Percentiles rank a stretch among this genome's conserved stretches.
These are phyloP conservation scores for Falco naumanni DNA, from an alignment of 2,797 vertebrate genomes.

Conservation along the genomic window DNA sequence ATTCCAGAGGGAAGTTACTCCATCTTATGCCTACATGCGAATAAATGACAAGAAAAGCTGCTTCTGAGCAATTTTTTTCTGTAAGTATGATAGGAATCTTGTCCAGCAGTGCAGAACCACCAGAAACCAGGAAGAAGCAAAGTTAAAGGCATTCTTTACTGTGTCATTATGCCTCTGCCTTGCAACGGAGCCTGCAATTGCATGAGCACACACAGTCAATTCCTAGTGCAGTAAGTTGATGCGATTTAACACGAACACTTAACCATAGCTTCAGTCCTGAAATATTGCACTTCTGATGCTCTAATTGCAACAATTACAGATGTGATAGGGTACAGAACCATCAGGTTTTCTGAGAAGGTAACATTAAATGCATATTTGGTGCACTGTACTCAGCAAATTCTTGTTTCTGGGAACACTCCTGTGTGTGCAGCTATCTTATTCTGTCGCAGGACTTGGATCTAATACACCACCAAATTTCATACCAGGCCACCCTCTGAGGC, in stretches of 20 bases:
- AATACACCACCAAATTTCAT: neutral
- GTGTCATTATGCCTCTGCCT: neutral
- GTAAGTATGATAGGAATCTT: neutral
- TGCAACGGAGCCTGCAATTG: neutral
- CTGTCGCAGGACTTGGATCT: neutral
- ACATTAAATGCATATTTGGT: neutral
- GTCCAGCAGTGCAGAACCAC: neutral
- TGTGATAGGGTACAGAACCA: accelerated
- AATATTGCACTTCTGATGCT: neutral
- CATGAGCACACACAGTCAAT: neutral
- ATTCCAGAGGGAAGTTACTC: neutral
- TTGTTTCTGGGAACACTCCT: neutral
- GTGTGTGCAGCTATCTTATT: neutral
- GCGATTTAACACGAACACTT: neutral
- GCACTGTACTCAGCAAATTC: neutral
- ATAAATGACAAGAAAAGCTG: neutral
- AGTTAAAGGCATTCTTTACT: neutral
- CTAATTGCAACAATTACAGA: neutral
- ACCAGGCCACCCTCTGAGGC: neutral
- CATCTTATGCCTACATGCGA: neutral
- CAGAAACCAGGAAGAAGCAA: neutral
- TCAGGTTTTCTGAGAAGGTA: neutral
- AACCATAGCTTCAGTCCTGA: neutral
- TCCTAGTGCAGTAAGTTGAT: neutral
- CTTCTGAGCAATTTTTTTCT: neutral